Evolutionary conservation across 2,888 invertebrate genomes (phyloP), one percentile per base, ranked within the genome.

Genomic region (Andrena minutula): DNA sequence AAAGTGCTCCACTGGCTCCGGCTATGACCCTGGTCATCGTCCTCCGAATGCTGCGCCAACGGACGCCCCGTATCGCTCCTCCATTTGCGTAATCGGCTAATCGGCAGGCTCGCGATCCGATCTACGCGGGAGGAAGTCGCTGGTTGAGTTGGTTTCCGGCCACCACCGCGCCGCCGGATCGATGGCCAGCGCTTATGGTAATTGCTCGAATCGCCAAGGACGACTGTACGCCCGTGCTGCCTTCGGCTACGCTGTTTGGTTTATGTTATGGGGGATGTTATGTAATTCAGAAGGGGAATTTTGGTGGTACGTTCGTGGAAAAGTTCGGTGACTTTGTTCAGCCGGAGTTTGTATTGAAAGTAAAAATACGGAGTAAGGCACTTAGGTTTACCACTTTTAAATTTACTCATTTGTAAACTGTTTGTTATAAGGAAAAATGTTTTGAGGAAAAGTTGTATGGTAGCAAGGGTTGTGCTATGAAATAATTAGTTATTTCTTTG

Each of bases 1-100:
- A 82, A 75, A 85, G 68, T 75, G 51, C 82, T 88, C 72, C 64
- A 41, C 56, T 70, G 66, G 26, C 60, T 79, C 70, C 79, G 71
- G 63, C 64, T 70, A 70, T 66, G 65, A 87, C 64, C 73, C 79
- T 75, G 79, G 73, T 77, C 83, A 74, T 87, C 72, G 75, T 75
- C 68, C 70, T 64, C 32, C 35, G 23, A 26, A 5, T 28, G 10
- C 64, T 30, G 30, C 66, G 30, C 49, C 20, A 12, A 2, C 28
- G 2, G 1, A 0, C 49, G 20, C 32, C 32, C 12, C n/a, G 4
- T n/a, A n/a, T n/a, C 49, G 49, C 49, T 65, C 8, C 3, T 20
- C 32, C 28, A n/a, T 30, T 10, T 32, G 5, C 20, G 8, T 41
- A 41, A 10, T 41, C 64, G 12, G 41, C 23, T 41, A 41, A 20